Percentiles rank a stretch among this genome's conserved stretches.
phyloP scores from a whole-genome alignment of 2,113 vertebrate species.

The Cyphomyrus plagiostoma region DNA sequence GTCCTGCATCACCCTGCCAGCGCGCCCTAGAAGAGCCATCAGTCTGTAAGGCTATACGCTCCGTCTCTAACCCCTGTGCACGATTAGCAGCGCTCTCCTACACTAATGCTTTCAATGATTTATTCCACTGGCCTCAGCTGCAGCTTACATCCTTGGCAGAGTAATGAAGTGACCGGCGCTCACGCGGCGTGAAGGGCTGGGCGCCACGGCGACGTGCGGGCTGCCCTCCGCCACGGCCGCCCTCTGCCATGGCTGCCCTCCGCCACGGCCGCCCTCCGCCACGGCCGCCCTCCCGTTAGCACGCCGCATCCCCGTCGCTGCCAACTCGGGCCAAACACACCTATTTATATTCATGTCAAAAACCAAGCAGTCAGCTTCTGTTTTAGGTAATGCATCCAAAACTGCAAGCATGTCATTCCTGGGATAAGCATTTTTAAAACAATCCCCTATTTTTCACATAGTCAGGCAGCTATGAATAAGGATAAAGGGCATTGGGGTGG shows the following conservation, averaged over 20 bases:
- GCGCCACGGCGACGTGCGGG: not conserved
- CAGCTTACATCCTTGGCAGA: not conserved
- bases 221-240: not conserved
- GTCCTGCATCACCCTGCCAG: not conserved
- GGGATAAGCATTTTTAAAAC: not conserved
- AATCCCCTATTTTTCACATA: not conserved
- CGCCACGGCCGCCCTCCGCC: not conserved
- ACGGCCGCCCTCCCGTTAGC: not conserved
- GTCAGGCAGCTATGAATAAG: not conserved
- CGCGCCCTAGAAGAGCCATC: not conserved
- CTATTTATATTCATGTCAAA: conserved; percentile 5
- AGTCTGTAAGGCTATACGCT: not conserved
- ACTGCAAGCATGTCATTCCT: not conserved
- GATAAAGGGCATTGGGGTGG: not conserved
- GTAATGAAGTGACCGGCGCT: not conserved
- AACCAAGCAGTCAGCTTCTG: not conserved
- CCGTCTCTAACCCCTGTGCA: not conserved
- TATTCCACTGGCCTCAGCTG: not conserved
- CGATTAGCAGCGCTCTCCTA: not conserved
- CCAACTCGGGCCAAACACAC: not conserved
- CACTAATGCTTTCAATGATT: not conserved
- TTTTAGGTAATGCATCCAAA: not conserved
- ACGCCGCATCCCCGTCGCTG: not conserved
- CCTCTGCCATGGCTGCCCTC: not conserved
- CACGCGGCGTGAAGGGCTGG: not conserved